Base-by-base conservation (phyloP, 1,140 invertebrate species). In the Paracyclopina nana region DNA sequence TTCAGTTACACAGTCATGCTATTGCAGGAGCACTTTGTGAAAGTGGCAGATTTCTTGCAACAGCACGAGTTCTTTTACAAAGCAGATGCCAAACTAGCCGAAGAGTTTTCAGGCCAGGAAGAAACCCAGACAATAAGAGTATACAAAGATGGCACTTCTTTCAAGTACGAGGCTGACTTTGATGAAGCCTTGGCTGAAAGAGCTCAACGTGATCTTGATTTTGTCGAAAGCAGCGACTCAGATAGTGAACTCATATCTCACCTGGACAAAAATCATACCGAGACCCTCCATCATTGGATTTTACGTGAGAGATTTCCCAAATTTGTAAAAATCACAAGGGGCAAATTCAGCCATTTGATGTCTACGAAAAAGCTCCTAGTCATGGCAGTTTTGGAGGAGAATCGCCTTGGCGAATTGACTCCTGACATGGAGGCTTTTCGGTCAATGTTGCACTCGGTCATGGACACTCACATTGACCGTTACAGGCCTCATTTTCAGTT, bases 271-370 rank as follows among this genome's bases (percentile, higher is more conserved):
- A 16, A 16, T 9, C 34, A 38, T 20, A 16, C 20, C 3, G 3
- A 38, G 34, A 38, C 14, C 34, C 34, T 31, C 29, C 72, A 76
- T 53, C 74, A 77, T 42, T 97, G 88, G 87, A 72, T 97, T 18
- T 83, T 84, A 60, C 68, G 76, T 31, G 87, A 97, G 63, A 70
- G 90, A 52, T 96, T 94, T 70, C 73, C 78, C 27, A 77, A 81
- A 42, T 92, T 94, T 59, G 79, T 84, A 8, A 86, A 83, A 29
- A 22, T 53, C 4, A 53, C 52, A 4, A 53, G 46, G 20, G 57
- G 59, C 1, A 63, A 65, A 29, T 64, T 64, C n/a, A 48, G 60
- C 41, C 64, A 68, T 40, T 69, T 86, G 54, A 31, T 70, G n/a
- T 70, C 78, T 56, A 82, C 82, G n/a, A 77, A 77, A 60, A 87